Percentiles rank a stretch among this genome's conserved stretches.
These are phyloP conservation scores for Rhegmatorhina hoffmannsi DNA, from an alignment of 2,113 vertebrate species.

Conservation along the genomic window DNA sequence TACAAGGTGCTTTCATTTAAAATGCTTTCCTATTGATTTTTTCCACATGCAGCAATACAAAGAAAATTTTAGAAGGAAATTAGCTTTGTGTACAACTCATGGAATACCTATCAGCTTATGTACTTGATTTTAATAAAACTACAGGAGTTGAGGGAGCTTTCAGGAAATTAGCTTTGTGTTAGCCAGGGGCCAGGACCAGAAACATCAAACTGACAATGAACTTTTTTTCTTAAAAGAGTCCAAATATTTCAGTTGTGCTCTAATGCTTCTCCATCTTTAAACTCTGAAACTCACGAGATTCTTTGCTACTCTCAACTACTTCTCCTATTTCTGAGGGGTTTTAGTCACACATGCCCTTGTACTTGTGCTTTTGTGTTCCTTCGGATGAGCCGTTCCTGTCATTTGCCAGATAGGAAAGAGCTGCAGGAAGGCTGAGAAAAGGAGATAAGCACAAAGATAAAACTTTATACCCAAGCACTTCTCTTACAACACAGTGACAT, in stretches of 20 bases:
- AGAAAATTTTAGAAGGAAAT: not conserved
- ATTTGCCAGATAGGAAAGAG: not conserved
- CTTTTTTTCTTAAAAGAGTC: not conserved
- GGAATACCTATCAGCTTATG: not conserved
- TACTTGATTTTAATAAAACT: not conserved
- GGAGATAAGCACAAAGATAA: not conserved
- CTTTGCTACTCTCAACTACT: not conserved
- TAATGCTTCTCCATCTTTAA: not conserved
- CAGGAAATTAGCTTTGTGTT: not conserved
- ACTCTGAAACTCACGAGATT: not conserved
- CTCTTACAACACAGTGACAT: not conserved
- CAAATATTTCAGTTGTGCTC: not conserved
- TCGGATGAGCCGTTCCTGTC: constrained; percentile 10
- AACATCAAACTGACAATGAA: not conserved
- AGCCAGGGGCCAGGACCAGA: not conserved
- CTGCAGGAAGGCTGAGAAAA: not conserved
- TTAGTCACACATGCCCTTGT: not conserved
- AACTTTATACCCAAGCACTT: not conserved
- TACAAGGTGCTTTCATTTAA: not conserved
- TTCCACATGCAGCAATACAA: not conserved
- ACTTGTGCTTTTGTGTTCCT: not conserved
- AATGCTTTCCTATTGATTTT: constrained; percentile 5
- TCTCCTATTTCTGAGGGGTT: not conserved
- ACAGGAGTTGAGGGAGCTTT: not conserved
- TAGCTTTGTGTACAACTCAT: not conserved